A percentile compares a stretch with the other conserved stretches of the same genome.
These are phyloP conservation scores for Dione vanillae DNA, from an alignment of 2,888 invertebrate genomes.

Conservation along the genomic window DNA sequence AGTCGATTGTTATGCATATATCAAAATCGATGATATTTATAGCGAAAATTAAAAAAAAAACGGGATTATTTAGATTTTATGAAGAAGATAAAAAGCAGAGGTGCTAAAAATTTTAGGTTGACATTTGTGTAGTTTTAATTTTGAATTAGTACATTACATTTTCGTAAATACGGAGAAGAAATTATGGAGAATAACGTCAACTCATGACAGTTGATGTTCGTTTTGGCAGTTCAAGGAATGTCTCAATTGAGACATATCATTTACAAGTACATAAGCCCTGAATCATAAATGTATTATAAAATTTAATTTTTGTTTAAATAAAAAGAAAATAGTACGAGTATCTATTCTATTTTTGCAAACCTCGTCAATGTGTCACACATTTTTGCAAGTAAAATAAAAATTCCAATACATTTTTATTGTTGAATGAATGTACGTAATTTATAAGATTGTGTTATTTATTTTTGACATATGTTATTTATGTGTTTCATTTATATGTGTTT, in stretches of 20 bases:
- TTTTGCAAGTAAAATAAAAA: constrained; percentile 23
- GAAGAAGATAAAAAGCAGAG: neutral
- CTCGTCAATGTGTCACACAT: neutral
- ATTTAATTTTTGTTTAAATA: no score
- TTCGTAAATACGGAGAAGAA: no score
- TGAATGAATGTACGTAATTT: constrained; percentile 43
- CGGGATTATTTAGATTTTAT: constrained; percentile 9
- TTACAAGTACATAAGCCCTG: no score
- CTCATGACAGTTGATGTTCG: no score
- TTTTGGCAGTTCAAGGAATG: no score
- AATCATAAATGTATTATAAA: no score
- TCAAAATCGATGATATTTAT: constrained; percentile 29
- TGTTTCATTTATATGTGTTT: constrained; percentile 35
- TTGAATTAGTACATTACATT: no score
- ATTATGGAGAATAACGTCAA: no score
- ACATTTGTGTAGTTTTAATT: no score
- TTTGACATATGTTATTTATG: constrained; percentile 43
- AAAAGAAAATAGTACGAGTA: neutral
- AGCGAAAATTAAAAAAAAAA: constrained; percentile 1
- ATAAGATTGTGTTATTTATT: constrained; percentile 48
- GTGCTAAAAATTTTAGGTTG: constrained; percentile 1
- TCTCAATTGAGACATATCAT: no score
- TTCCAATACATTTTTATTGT: constrained; percentile 26
- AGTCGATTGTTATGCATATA: constrained; percentile 29
- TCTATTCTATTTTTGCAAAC: constrained; percentile 5